phyloP scores from a whole-genome alignment of 1,140 invertebrate genomes.

The Drosophila watanabei region DNA sequence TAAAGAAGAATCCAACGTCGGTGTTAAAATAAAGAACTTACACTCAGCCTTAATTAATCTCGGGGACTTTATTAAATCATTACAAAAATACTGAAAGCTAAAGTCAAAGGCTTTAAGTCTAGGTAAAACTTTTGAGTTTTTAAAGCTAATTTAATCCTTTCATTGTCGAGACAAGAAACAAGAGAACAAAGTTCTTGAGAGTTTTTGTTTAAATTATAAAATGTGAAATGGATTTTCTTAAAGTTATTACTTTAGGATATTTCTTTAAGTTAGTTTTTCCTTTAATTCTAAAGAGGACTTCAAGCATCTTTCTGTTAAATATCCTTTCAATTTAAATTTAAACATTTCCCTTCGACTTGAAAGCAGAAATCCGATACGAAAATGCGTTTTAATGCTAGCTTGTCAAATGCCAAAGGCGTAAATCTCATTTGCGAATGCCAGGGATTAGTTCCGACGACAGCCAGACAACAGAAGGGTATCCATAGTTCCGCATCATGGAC shows the following conservation, averaged over 20 bases:
- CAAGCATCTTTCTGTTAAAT: background rate
- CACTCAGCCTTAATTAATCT: conserved; percentile 39
- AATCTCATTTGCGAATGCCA: conserved; percentile 22
- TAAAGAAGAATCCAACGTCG: conserved; percentile 12
- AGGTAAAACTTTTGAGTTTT: background rate
- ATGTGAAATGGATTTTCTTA: no score
- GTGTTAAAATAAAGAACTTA: conserved; percentile 38
- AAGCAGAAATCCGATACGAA: background rate
- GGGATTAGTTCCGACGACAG: conserved; percentile 18
- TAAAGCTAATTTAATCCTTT: conserved; percentile 9
- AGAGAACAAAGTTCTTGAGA: background rate
- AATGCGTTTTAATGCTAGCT: conserved; percentile 25
- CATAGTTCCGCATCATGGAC: conserved; percentile 32
- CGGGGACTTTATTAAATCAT: conserved; percentile 43
- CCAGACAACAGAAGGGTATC: conserved; percentile 26
- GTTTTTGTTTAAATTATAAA: background rate
- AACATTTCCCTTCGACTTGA: background rate
- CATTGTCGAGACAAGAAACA: background rate
- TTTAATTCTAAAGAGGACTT: no score
- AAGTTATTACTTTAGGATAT: background rate
- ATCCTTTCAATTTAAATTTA: background rate
- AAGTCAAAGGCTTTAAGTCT: conserved; percentile 9
- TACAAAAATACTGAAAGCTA: conserved; percentile 7
- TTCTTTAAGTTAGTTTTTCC: background rate
- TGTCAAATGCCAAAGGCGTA: conserved; percentile 14